A percentile compares a stretch with the other conserved stretches of the same genome.
These are phyloP conservation scores for Dendrolimus houi DNA, from an alignment of 2,888 invertebrate genomes.

Conservation along the genomic window DNA sequence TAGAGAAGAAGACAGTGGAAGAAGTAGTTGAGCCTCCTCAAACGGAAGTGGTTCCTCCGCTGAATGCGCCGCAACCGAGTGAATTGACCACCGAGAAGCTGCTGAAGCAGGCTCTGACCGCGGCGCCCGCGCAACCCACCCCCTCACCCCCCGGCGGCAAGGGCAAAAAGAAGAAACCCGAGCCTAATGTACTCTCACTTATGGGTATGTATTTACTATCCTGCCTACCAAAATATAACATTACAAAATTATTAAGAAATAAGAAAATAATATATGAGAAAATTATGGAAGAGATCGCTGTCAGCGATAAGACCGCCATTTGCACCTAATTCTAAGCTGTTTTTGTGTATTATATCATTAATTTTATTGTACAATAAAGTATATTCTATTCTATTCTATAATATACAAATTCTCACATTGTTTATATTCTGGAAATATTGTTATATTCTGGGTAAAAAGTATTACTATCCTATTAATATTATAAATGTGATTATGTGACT, in stretches of 20 bases:
- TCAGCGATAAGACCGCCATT: too few species aligned
- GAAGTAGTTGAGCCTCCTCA: conserved; percentile 25
- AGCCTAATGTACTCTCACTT: conserved; percentile 54
- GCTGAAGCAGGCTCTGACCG: conserved; percentile 47
- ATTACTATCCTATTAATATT: background rate
- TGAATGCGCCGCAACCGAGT: conserved; percentile 58
- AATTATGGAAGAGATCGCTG: too few species aligned
- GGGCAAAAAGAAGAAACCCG: conserved; percentile 61
- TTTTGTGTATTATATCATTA: too few species aligned
- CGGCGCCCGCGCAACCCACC: conserved; percentile 19
- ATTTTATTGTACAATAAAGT: too few species aligned
- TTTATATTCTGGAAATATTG: background rate
- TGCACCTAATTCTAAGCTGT: too few species aligned
- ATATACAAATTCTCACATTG: too few species aligned
- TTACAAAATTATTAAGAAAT: too few species aligned
- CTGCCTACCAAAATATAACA: too few species aligned
- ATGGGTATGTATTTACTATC: conserved; percentile 42
- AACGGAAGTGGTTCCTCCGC: conserved; percentile 54
- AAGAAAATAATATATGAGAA: too few species aligned
- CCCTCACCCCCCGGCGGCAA: conserved; percentile 41
- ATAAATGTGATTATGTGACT: too few species aligned
- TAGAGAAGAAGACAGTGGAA: conserved; percentile 43
- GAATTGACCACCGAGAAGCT: conserved; percentile 65
- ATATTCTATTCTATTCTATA: too few species aligned
- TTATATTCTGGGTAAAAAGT: background rate